Conservation (phyloP, 2,113 vertebrate genomes). For the Parotia lawesii region DNA sequence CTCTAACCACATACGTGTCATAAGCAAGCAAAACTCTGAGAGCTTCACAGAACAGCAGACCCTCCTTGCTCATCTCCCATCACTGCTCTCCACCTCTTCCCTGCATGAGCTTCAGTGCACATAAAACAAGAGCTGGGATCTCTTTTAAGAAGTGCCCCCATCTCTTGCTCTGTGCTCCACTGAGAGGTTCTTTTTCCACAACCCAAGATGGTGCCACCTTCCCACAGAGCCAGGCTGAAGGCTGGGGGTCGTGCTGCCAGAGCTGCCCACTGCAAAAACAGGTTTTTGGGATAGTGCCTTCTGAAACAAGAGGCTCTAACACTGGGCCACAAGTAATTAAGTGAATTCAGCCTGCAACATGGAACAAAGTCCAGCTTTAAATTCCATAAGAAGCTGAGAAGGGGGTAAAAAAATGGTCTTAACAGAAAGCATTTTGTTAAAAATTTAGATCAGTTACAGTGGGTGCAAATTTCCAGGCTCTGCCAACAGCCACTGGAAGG, state of each 20-base stretch:
- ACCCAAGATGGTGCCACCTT: not conserved
- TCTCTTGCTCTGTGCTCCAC: not conserved
- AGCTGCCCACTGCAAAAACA: not conserved
- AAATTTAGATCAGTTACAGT: not conserved
- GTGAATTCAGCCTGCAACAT: not conserved
- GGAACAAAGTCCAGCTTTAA: not conserved
- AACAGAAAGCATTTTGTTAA: not conserved
- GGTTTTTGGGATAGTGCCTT: not conserved
- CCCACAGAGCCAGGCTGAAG: not conserved
- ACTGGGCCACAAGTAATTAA: not conserved
- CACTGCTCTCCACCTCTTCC: not conserved
- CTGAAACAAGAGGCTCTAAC: not conserved
- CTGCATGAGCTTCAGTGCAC: not conserved
- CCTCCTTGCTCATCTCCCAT: not conserved
- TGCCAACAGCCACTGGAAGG: not conserved
- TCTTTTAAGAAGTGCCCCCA: not conserved
- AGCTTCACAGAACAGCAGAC: not conserved
- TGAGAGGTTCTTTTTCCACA: not conserved
- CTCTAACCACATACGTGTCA: not conserved
- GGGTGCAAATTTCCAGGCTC: not conserved
- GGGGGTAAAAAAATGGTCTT: accelerated
- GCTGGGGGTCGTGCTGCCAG: accelerated
- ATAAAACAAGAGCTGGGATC: not conserved
- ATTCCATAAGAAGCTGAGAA: not conserved
- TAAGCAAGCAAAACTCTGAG: not conserved